phyloP scores from a whole-genome alignment of 2,888 invertebrate species.

The Lissocephala sabroskyi region DNA sequence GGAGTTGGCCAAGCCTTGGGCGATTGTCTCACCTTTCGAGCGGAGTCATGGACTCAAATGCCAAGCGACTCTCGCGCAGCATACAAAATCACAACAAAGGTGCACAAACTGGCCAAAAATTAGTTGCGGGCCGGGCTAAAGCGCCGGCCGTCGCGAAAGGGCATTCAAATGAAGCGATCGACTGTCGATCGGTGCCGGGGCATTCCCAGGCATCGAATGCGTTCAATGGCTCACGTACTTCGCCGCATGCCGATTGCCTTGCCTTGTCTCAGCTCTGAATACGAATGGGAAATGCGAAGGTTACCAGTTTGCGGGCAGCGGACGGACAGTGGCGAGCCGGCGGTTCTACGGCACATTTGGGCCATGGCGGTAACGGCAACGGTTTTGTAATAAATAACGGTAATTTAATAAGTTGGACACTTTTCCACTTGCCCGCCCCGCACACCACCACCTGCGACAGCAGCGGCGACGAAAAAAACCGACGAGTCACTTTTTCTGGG shows the following conservation, averaged over 20 bases:
- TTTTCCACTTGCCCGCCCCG: slow-evolving; percentile 32
- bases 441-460: not conserved
- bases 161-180: slow-evolving; percentile 41
- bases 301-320: slow-evolving; percentile 16
- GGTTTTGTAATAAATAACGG: slow-evolving; percentile 64
- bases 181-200: slow-evolving; percentile 17
- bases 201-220: slow-evolving; percentile 37
- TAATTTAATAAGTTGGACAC: slow-evolving; percentile 56
- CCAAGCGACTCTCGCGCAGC: slow-evolving; percentile 16
- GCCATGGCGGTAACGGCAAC: slow-evolving; percentile 46
- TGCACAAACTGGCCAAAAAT: slow-evolving; percentile 29
- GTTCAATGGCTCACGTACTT: slow-evolving; percentile 26
- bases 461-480: not conserved
- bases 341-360: slow-evolving; percentile 49
- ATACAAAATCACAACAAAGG: slow-evolving; percentile 36
- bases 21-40: slow-evolving; percentile 51
- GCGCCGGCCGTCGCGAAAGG: slow-evolving; percentile 7
- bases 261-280: not conserved
- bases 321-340: slow-evolving; percentile 1
- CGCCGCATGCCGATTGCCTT: not conserved
- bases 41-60: slow-evolving; percentile 40
- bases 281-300: slow-evolving; percentile 24
- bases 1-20: slow-evolving; percentile 42
- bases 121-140: slow-evolving; percentile 24
- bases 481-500: slow-evolving; percentile 24